Evolutionary conservation across 53 echinoderm and acorn worm species (phyloP).

Genomic region (Apostichopus leukothele): DNA sequence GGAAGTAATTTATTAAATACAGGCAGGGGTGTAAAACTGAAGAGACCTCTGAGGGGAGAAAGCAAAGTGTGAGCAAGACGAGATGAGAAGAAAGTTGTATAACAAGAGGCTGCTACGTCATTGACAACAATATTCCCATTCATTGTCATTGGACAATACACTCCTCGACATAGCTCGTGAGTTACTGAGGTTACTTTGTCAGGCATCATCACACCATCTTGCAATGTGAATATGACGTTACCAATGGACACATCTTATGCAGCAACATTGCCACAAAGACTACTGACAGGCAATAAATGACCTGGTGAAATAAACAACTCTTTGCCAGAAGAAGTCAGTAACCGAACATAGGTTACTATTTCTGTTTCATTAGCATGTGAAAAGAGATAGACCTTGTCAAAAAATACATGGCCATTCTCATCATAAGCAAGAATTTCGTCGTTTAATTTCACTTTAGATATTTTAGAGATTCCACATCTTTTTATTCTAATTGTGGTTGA

Average conservation of each 20-base stretch:
- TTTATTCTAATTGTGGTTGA: not conserved
- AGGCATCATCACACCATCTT: not conserved
- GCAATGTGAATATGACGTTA: not conserved
- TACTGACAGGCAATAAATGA: not conserved
- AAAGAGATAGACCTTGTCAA: not conserved
- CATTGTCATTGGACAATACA: constrained; percentile 31
- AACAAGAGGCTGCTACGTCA: constrained; percentile 24
- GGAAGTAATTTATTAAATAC: not conserved
- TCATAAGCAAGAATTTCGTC: constrained; percentile 6
- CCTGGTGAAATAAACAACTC: not conserved
- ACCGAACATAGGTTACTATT: not conserved
- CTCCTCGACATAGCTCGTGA: not conserved
- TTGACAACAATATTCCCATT: constrained; percentile 24
- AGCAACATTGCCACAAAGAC: not conserved
- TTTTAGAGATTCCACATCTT: not conserved
- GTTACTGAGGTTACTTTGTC: not conserved
- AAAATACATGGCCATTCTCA: not conserved
- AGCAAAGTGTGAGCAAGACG: not conserved
- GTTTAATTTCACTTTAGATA: not conserved
- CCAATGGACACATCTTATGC: not conserved
- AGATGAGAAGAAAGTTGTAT: not conserved
- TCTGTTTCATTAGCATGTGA: not conserved
- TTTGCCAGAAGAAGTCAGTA: not conserved
- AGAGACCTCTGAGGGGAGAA: not conserved
- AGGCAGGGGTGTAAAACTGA: not conserved